Base-by-base conservation (phyloP, 2,797 vertebrate genomes). In the Aplochiton taeniatus region DNA sequence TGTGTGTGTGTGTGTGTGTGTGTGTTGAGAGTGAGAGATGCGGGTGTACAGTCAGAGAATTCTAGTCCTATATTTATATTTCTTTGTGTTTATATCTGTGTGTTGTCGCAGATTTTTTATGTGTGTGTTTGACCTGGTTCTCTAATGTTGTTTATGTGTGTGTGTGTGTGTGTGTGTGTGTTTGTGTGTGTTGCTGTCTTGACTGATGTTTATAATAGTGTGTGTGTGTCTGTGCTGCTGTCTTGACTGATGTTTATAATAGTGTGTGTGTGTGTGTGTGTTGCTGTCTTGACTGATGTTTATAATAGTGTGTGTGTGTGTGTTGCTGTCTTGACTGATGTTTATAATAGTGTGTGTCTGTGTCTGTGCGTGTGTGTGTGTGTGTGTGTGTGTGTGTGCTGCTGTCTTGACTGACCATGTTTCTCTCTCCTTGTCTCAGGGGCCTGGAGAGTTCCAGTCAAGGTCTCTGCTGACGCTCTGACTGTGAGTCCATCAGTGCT, bases 401-500 rank as follows among this genome's bases (percentile, higher is more conserved):
- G 49, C 52, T n/a, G n/a, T n/a, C n/a, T n/a, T n/a, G n/a, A n/a
- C n/a, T 46, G 19, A 61, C 43, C 20, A 42, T 17, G 18, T 58
- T 0, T 42, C 13, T 44, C 31, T 52, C 10, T 49, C 16, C 63
- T n/a, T n/a, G n/a, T 65, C 60, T 7, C n/a, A 94, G 93, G 71
- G 61, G 93, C 96, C 1, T 99, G 97, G 97, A 93, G 95, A 83
- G 85, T 90, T 9, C 95, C 97, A 0, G 69, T 99, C 65, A 98
- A 98, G 76, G 94, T 99, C 18, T 93, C 95, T 4, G 72, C 94
- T 13, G 97, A 98, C 58, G 81, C 94, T 46, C 46, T 98, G 72
- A 93, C 92, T 89, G 96, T 98, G 90, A 60, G 96, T 93, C 44
- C 64, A 11, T 42, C 58, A 0, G 20, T 11, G 5, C 20, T 53